A percentile compares a stretch with the other conserved stretches of the same genome.
Evolutionary conservation across 2,888 invertebrate species (phyloP).

Genomic region (Sarcophaga caerulescens): DNA sequence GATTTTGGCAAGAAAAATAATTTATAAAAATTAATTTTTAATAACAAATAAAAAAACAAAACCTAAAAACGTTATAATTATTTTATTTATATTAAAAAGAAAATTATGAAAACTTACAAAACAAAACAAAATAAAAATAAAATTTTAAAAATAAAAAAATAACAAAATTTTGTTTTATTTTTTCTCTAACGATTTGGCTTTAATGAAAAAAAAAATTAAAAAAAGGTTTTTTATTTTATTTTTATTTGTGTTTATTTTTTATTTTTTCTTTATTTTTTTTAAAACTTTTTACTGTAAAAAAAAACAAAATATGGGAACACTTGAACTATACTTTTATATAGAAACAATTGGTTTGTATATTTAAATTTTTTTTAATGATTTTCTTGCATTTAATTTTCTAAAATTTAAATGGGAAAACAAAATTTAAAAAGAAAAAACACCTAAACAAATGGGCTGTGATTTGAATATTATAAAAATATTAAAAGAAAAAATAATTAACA

Average conservation of each 20-base stretch:
- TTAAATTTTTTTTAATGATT: constrained; percentile 49
- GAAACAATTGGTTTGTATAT: constrained; percentile 65
- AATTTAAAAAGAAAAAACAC: constrained; percentile 64
- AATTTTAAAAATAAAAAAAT: constrained; percentile 59
- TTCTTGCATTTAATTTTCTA: constrained; percentile 3
- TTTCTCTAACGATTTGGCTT: constrained; percentile 13
- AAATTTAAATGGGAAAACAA: background rate
- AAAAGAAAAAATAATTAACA: constrained; percentile 56
- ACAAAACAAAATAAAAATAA: constrained; percentile 50
- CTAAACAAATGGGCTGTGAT: constrained; percentile 71
- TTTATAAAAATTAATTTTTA: constrained; percentile 63
- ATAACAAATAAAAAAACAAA: constrained; percentile 5
- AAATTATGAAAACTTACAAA: constrained; percentile 46
- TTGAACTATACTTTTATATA: constrained; percentile 11
- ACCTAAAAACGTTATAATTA: constrained; percentile 49
- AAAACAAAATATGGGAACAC: constrained; percentile 46
- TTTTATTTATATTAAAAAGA: constrained; percentile 52
- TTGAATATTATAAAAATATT: constrained; percentile 65
- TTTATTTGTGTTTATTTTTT: constrained; percentile 65
- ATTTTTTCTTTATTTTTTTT: constrained; percentile 65
- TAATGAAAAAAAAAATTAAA: constrained; percentile 57
- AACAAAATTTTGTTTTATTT: constrained; percentile 68
- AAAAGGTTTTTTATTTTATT: constrained; percentile 6
- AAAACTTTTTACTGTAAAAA: background rate
- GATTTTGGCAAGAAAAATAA: constrained; percentile 63